Evolutionary conservation across 1,140 invertebrate species (phyloP).

Genomic region (Venturia canescens): DNA sequence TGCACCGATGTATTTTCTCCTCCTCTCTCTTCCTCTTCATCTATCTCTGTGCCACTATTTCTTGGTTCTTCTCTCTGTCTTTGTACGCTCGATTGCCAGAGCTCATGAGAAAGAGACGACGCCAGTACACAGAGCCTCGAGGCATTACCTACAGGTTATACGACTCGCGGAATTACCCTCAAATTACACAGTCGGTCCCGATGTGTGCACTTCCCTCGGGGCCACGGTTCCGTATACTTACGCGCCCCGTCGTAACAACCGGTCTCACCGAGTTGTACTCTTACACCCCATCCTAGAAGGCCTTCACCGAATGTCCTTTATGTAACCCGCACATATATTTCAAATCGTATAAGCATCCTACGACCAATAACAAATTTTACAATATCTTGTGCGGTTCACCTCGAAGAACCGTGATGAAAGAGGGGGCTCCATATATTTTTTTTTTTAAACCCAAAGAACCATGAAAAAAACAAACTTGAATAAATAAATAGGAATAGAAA

Average conservation of each 20-base stretch:
- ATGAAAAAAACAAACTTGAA: too few relatives aligned
- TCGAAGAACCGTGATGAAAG: background rate
- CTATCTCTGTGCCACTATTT: background rate
- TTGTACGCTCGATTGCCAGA: slow-evolving; percentile 33
- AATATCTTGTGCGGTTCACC: background rate
- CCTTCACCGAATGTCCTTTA: slow-evolving; percentile 19
- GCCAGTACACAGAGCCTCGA: slow-evolving; percentile 47
- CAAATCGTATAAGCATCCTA: background rate
- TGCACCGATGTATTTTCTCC: slow-evolving; percentile 67
- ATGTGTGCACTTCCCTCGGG: slow-evolving; percentile 66
- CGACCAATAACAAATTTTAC: background rate
- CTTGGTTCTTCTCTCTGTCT: slow-evolving; percentile 28
- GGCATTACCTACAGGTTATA: slow-evolving; percentile 69
- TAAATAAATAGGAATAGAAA: too few relatives aligned
- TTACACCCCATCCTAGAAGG: slow-evolving; percentile 15
- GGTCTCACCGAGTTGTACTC: slow-evolving; percentile 44
- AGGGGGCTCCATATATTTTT: too few relatives aligned
- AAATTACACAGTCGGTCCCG: slow-evolving; percentile 70
- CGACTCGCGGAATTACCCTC: slow-evolving; percentile 70
- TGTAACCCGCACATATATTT: background rate
- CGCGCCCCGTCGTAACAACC: slow-evolving; percentile 60
- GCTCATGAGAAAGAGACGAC: slow-evolving; percentile 37
- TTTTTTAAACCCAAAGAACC: too few relatives aligned
- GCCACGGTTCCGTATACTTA: slow-evolving; percentile 62
- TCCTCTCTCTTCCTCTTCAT: slow-evolving; percentile 37